These are phyloP conservation scores for Habrosyne pyritoides DNA, from an alignment of 2,888 invertebrate genomes.

Conservation along the genomic window DNA sequence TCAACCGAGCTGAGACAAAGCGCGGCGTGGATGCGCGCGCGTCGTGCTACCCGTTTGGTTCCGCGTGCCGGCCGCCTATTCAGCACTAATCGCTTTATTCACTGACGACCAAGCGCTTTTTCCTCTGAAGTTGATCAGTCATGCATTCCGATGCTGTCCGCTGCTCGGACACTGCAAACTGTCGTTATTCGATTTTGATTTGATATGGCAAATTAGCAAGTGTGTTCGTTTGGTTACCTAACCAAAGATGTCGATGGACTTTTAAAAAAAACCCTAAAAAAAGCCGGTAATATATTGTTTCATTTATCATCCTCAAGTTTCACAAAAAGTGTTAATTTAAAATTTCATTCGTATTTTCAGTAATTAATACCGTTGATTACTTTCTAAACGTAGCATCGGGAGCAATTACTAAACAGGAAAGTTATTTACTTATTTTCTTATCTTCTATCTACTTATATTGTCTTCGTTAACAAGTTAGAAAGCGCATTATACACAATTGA, in stretches of 20 bases:
- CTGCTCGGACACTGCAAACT: conserved; percentile 49
- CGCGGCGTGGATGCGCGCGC: conserved; percentile 60
- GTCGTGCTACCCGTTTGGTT: conserved; percentile 73
- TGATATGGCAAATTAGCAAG: conserved; percentile 56
- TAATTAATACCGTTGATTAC: background rate
- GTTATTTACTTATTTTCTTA: background rate
- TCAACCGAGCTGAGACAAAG: conserved; percentile 80
- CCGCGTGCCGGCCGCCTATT: conserved; percentile 76
- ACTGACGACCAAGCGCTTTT: conserved; percentile 71
- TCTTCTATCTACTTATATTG: background rate
- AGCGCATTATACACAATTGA: background rate
- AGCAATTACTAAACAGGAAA: background rate
- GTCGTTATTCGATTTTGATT: conserved; percentile 45
- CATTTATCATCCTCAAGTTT: background rate
- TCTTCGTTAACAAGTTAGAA: conserved; percentile 1
- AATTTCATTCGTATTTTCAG: conserved; percentile 4
- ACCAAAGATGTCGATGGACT: no score
- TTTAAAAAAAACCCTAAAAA: no score
- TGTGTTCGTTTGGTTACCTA: conserved; percentile 23
- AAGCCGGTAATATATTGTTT: background rate
- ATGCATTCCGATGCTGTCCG: conserved; percentile 70
- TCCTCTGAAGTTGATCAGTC: conserved; percentile 73
- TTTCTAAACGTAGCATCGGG: background rate
- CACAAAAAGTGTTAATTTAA: background rate
- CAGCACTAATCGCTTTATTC: conserved; percentile 83